phyloP scores from a whole-genome alignment of 2,888 invertebrate species.

The Papilio elwesi region DNA sequence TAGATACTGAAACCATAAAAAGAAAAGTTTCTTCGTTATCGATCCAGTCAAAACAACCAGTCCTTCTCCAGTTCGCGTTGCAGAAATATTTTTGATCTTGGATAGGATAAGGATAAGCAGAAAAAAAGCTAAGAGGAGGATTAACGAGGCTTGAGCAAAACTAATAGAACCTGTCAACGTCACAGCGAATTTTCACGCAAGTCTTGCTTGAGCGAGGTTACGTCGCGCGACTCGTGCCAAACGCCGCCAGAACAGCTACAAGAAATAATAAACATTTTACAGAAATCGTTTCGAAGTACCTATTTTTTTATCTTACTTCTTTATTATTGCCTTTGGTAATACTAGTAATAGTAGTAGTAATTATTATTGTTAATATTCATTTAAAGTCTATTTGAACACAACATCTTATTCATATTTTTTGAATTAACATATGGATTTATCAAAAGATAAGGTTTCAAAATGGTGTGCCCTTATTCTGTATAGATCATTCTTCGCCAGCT shows the following conservation, averaged over 20 bases:
- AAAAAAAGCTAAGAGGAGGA: conserved; percentile 8
- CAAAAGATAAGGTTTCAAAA: too few species aligned
- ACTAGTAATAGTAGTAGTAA: too few species aligned
- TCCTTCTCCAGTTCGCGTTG: not conserved
- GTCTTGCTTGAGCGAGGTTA: conserved; percentile 17
- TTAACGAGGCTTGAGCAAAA: conserved; percentile 21
- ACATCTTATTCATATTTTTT: too few species aligned
- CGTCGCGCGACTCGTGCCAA: conserved; percentile 10
- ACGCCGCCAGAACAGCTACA: not conserved
- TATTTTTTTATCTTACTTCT: not conserved
- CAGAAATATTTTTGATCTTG: not conserved
- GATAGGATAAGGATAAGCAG: not conserved
- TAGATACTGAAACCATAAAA: not conserved
- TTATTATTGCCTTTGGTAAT: too few species aligned
- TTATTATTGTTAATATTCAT: too few species aligned
- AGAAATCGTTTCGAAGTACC: not conserved
- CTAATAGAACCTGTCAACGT: conserved; percentile 32
- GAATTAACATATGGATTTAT: too few species aligned
- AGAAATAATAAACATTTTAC: conserved; percentile 4
- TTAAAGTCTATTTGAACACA: too few species aligned
- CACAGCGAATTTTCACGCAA: conserved; percentile 31
- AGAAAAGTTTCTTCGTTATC: not conserved
- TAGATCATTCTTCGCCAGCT: too few species aligned
- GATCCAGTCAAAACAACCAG: not conserved
- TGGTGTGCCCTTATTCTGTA: too few species aligned